A percentile compares a stretch with the other conserved stretches of the same genome.
Evolutionary conservation across 2,888 invertebrate genomes (phyloP).

Genomic region (Herminia tarsipennalis): DNA sequence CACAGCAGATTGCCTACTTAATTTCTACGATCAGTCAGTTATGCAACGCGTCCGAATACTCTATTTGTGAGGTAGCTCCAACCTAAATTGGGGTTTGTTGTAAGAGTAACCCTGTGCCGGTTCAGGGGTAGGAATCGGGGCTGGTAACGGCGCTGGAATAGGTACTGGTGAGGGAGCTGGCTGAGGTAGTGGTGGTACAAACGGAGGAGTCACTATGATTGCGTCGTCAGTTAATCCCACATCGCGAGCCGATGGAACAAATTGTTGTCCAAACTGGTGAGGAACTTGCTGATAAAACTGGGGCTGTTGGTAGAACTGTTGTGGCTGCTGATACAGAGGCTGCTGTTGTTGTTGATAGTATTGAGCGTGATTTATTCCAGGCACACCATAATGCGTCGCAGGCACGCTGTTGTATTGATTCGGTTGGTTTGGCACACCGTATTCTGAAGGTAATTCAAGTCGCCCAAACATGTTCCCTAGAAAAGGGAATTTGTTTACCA

Average conservation of each 20-base stretch:
- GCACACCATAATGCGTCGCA: slow-evolving; percentile 47
- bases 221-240: slow-evolving; percentile 78
- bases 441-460: slow-evolving; percentile 67
- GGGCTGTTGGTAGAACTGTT: slow-evolving; percentile 40
- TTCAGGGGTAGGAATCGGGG: slow-evolving; percentile 41
- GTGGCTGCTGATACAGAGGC: slow-evolving; percentile 42
- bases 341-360: slow-evolving; percentile 42
- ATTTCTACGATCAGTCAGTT: slow-evolving; percentile 18
- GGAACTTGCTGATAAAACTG: slow-evolving; percentile 47
- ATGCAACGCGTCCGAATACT: neutral
- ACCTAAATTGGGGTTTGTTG: slow-evolving; percentile 72
- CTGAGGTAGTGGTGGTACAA: slow-evolving; percentile 60
- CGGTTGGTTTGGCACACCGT: slow-evolving; percentile 59
- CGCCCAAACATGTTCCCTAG: slow-evolving; percentile 76
- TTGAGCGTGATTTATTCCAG: slow-evolving; percentile 31
- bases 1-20: slow-evolving; percentile 19
- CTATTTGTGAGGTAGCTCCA: slow-evolving; percentile 75
- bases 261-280: slow-evolving; percentile 52
- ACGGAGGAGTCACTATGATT: slow-evolving; percentile 77
- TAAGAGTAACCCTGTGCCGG: slow-evolving; percentile 67
- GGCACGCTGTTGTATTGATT: slow-evolving; percentile 43
- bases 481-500: slow-evolving; percentile 79
- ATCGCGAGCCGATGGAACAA: slow-evolving; percentile 64
- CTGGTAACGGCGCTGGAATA: slow-evolving; percentile 32
- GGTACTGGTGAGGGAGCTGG: slow-evolving; percentile 51